These are phyloP conservation scores for Acholoe squamosa DNA, from an alignment of 2,888 invertebrate species.

Conservation along the genomic window DNA sequence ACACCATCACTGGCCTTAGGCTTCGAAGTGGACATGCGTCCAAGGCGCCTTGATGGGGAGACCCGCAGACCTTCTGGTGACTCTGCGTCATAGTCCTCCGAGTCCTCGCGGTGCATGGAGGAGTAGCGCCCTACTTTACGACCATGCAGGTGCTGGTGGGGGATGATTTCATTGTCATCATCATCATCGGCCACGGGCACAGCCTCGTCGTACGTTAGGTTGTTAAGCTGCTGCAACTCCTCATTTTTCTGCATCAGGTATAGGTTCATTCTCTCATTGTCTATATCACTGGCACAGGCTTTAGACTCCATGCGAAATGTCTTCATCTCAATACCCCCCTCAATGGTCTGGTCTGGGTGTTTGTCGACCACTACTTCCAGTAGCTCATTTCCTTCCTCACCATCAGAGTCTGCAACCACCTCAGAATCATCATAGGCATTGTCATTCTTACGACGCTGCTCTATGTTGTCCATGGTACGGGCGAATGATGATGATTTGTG, in stretches of 20 bases:
- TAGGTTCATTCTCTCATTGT: neutral
- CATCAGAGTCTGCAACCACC: conserved; percentile 1
- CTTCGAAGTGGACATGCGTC: too few species aligned
- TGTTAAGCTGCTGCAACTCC: neutral
- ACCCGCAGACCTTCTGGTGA: neutral
- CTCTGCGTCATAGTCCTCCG: conserved; percentile 35
- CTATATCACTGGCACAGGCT: neutral
- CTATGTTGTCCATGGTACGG: neutral
- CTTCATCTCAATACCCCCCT: conserved; percentile 41
- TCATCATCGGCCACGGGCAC: conserved; percentile 34
- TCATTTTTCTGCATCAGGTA: conserved; percentile 15
- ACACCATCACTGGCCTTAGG: conserved; percentile 30
- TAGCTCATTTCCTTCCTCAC: conserved; percentile 30
- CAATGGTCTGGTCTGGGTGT: neutral
- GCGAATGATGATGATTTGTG: neutral
- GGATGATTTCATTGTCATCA: neutral
- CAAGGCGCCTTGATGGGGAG: neutral
- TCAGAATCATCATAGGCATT: conserved; percentile 18
- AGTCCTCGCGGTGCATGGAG: neutral
- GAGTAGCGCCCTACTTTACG: neutral
- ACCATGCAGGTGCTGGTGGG: conserved; percentile 13
- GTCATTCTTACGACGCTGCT: conserved; percentile 34
- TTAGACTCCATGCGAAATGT: conserved; percentile 23
- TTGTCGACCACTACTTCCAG: conserved; percentile 31
- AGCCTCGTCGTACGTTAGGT: conserved; percentile 50